phyloP scores from a whole-genome alignment of 2,113 vertebrate genomes.

The Sardina pilchardus region DNA sequence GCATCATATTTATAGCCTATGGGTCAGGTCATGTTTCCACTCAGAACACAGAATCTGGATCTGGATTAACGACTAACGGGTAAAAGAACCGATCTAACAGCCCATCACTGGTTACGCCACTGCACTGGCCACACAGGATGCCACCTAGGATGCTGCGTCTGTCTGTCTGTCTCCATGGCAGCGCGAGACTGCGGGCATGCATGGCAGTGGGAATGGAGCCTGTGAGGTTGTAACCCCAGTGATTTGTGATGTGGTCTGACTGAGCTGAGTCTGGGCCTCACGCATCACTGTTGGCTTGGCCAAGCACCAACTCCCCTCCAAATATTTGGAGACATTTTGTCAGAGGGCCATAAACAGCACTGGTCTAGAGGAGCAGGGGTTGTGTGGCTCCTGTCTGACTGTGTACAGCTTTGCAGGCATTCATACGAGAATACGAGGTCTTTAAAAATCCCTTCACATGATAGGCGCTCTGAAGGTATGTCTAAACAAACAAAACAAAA shows the following conservation, averaged over 20 bases:
- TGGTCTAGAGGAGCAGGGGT: not conserved
- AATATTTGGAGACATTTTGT: slow-evolving; percentile 39
- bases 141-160: not conserved
- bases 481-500: not conserved
- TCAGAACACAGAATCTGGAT: not conserved
- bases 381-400: not conserved
- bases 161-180: slow-evolving; percentile 29
- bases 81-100: not conserved
- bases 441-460: not conserved
- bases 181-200: not conserved
- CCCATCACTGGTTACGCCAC: slow-evolving; percentile 18
- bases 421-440: not conserved
- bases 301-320: not conserved
- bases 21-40: not conserved
- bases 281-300: not conserved
- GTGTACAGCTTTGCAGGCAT: not conserved
- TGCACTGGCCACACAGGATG: slow-evolving; percentile 19
- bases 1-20: not conserved
- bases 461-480: not conserved
- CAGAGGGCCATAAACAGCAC: slow-evolving; percentile 3
- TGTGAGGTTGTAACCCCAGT: slow-evolving; percentile 23
- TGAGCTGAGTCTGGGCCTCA: slow-evolving; percentile 16
- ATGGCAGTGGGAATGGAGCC: slow-evolving; percentile 2
- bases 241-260: slow-evolving; percentile 40
- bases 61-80: not conserved